phyloP scores from a whole-genome alignment of 2,888 invertebrate genomes.

The Arge pagana region DNA sequence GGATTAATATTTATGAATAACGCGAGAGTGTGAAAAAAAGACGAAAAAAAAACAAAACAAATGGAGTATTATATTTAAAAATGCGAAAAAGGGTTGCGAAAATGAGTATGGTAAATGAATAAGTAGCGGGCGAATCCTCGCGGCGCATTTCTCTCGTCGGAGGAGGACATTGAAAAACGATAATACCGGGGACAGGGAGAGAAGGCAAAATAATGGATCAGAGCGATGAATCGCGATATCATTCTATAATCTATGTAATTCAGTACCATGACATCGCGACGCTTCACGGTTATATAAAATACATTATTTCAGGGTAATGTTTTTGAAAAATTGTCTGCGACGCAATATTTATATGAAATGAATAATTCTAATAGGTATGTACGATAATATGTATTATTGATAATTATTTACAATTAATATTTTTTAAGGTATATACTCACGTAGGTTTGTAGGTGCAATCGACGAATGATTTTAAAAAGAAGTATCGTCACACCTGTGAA shows the following conservation, averaged over 20 bases:
- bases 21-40: constrained; percentile 23
- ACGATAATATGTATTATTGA: constrained; percentile 18
- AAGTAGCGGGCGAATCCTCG: too few species aligned
- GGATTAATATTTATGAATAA: too few species aligned
- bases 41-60: constrained; percentile 19
- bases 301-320: constrained; percentile 53
- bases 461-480: too few species aligned
- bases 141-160: too few species aligned
- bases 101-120: too few species aligned
- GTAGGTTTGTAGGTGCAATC: too few species aligned
- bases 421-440: too few species aligned
- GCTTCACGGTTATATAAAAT: constrained; percentile 25
- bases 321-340: constrained; percentile 49
- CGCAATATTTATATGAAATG: constrained; percentile 47
- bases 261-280: constrained; percentile 8
- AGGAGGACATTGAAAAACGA: constrained; percentile 29
- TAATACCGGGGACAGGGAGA: constrained; percentile 10
- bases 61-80: constrained; percentile 6
- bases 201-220: constrained; percentile 2
- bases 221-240: too few species aligned
- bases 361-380: constrained; percentile 19
- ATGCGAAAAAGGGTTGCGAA: constrained; percentile 24
- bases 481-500: constrained; percentile 11
- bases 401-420: too few species aligned
- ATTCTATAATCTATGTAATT: too few species aligned